These are phyloP conservation scores for Caenorhabditis sp. DNA, from an alignment of 2,888 invertebrate genomes.

Conservation along the genomic window DNA sequence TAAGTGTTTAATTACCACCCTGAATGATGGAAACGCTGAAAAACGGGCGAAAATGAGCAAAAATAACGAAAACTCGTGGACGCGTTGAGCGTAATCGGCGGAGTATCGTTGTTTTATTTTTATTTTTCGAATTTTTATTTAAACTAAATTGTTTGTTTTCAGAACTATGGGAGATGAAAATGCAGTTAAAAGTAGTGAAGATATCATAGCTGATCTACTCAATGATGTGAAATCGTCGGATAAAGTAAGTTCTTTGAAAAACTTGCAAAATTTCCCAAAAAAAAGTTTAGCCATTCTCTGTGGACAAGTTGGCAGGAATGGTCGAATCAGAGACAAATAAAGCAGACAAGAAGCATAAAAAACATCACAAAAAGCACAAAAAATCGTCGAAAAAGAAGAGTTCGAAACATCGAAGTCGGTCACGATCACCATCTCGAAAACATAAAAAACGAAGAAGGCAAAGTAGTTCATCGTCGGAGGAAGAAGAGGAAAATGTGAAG, in stretches of 20 bases:
- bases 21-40: conserved; percentile 15
- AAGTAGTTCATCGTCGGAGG: background rate
- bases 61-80: background rate
- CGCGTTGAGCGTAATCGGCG: conserved; percentile 9
- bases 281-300: conserved; percentile 28
- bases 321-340: conserved; percentile 8
- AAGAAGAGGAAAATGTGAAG: background rate
- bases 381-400: background rate
- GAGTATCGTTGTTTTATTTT: conserved; percentile 23
- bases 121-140: background rate
- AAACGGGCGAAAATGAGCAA: background rate
- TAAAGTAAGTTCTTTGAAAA: conserved; percentile 9
- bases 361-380: background rate
- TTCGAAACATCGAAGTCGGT: background rate
- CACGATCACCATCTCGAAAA: background rate
- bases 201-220: conserved; percentile 29
- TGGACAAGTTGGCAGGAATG: conserved; percentile 20
- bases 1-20: conserved; percentile 2
- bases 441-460: background rate
- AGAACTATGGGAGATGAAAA: conserved; percentile 1
- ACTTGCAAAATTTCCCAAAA: background rate
- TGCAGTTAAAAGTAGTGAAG: conserved; percentile 19
- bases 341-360: background rate
- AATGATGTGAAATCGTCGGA: conserved; percentile 30
- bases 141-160: background rate